These are phyloP conservation scores for Sceloporus undulatus DNA, from an alignment of 2,113 vertebrate species.

Conservation along the genomic window DNA sequence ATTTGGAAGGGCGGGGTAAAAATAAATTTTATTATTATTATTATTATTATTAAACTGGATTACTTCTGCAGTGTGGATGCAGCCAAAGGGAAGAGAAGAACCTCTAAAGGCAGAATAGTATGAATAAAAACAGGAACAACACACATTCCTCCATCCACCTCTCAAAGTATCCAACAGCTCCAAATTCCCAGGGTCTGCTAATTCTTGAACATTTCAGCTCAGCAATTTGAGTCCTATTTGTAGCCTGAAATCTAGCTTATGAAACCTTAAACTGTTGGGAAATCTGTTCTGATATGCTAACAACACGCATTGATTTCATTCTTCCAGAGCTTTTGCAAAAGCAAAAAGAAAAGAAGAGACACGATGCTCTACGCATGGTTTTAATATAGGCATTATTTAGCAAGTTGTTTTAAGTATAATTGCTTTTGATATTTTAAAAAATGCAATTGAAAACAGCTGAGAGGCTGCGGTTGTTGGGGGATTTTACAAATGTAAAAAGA, in stretches of 20 bases:
- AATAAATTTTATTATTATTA: no score
- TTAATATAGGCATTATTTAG: conserved; percentile 70
- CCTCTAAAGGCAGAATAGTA: no score
- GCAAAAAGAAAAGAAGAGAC: neutral
- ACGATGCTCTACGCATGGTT: conserved; percentile 59
- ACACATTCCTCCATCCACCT: no score
- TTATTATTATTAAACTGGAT: no score
- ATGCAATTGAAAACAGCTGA: conserved; percentile 67
- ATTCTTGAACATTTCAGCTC: neutral
- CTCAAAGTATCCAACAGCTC: neutral
- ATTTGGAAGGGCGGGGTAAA: no score
- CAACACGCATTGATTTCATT: conserved; percentile 47
- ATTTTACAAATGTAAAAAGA: no score
- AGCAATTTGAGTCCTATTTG: neutral
- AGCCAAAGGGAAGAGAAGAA: no score
- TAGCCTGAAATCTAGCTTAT: conserved; percentile 20
- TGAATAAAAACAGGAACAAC: no score
- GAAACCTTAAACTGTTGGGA: neutral
- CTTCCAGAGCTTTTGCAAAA: conserved; percentile 51
- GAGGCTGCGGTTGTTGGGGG: conserved; percentile 40
- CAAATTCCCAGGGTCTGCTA: neutral
- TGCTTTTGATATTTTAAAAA: conserved; percentile 65
- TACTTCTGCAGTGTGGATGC: no score
- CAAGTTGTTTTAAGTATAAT: conserved; percentile 63
- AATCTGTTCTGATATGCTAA: conserved; percentile 16